These are phyloP conservation scores for Falcunculus frontatus DNA, from an alignment of 2,113 vertebrate genomes.

Conservation along the genomic window DNA sequence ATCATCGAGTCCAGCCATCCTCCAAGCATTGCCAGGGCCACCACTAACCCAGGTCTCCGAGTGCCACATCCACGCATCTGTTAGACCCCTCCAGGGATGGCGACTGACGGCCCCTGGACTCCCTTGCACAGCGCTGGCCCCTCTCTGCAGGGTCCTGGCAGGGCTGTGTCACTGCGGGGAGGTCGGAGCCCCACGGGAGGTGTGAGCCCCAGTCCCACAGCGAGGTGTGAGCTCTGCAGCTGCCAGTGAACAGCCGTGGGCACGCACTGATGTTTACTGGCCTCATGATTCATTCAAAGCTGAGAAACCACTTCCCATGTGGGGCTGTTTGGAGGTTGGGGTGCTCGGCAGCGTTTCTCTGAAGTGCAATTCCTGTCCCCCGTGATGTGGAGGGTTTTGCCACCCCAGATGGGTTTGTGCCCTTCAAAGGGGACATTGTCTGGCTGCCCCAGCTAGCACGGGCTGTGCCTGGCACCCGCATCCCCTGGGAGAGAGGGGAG, in stretches of 20 bases:
- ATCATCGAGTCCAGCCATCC: neutral
- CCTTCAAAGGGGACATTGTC: conserved; percentile 27
- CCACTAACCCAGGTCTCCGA: neutral
- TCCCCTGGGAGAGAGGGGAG: neutral
- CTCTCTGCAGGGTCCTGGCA: neutral
- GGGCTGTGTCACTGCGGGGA: accelerated
- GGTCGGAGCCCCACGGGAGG: accelerated
- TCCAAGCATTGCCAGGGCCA: no score
- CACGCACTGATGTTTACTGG: neutral
- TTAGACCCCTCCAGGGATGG: neutral
- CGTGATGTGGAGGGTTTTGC: neutral
- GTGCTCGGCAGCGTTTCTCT: accelerated
- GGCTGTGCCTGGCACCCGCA: neutral
- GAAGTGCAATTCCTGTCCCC: neutral
- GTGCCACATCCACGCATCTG: neutral
- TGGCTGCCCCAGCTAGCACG: accelerated
- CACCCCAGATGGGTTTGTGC: neutral
- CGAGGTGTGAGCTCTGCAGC: neutral
- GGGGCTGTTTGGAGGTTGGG: neutral
- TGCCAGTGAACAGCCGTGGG: neutral
- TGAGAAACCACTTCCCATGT: neutral
- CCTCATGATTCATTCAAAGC: neutral
- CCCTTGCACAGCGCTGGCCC: neutral
- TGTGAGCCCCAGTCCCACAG: neutral
- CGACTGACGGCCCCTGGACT: accelerated